Percentiles rank a stretch among this genome's conserved stretches.
These are phyloP conservation scores for Megaceryle maxima DNA, from an alignment of 2,113 vertebrate genomes.

Conservation along the genomic window DNA sequence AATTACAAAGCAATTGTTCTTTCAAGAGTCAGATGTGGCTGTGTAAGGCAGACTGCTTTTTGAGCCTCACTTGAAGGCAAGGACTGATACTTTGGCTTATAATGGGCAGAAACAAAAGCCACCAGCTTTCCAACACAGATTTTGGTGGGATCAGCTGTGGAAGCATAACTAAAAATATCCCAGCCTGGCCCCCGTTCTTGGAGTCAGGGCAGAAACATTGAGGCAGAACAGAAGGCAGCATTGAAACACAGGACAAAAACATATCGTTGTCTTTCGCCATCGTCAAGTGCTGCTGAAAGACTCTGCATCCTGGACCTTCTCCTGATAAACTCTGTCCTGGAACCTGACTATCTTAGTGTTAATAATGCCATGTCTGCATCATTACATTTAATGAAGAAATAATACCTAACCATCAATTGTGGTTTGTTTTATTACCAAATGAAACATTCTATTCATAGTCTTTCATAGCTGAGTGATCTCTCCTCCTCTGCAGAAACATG, in stretches of 20 bases:
- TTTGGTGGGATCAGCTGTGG: background rate
- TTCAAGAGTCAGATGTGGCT: background rate
- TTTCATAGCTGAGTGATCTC: background rate
- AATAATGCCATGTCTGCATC: background rate
- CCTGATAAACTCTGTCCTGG: slow-evolving; percentile 24
- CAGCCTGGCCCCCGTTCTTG: background rate
- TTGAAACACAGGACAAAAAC: background rate
- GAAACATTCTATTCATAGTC: slow-evolving; percentile 16
- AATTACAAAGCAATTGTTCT: slow-evolving; percentile 13
- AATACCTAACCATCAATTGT: slow-evolving; percentile 34
- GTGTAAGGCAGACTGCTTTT: background rate
- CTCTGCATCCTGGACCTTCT: background rate
- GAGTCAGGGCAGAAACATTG: background rate
- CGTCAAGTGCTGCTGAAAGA: slow-evolving; percentile 54
- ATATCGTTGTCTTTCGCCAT: background rate
- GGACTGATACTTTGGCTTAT: background rate
- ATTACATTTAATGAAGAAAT: slow-evolving; percentile 43
- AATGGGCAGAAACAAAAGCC: background rate
- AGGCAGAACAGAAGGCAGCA: background rate
- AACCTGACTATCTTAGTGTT: slow-evolving; percentile 29
- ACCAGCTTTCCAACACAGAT: background rate
- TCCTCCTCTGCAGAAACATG: background rate
- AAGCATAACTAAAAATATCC: background rate
- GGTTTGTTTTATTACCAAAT: slow-evolving; percentile 36
- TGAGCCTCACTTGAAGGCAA: background rate